phyloP scores from a whole-genome alignment of 1,140 invertebrate species.

The Drosophila ogumai region DNA sequence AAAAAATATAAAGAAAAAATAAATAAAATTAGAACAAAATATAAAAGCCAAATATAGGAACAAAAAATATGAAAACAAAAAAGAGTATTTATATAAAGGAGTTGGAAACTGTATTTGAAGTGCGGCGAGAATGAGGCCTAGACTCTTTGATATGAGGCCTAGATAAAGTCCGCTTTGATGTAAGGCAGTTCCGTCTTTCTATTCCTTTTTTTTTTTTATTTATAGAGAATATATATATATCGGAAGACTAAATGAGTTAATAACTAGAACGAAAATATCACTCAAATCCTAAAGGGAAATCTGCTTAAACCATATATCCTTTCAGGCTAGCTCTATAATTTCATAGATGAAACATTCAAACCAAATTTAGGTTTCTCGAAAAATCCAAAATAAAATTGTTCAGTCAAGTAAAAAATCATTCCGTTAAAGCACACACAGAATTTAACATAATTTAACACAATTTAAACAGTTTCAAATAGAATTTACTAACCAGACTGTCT shows the following conservation, averaged over 20 bases:
- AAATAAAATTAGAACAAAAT: too few relatives aligned
- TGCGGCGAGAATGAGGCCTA: slow-evolving; percentile 35
- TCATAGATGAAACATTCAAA: not conserved
- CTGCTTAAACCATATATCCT: not conserved
- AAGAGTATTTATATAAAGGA: not conserved
- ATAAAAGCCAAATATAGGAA: too few relatives aligned
- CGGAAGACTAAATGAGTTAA: slow-evolving; percentile 5
- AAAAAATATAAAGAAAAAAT: not conserved
- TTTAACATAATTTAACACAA: not conserved
- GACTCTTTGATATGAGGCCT: slow-evolving; percentile 42
- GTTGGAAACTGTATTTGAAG: not conserved
- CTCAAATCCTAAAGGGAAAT: not conserved
- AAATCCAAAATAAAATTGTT: not conserved
- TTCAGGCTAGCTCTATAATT: too few relatives aligned
- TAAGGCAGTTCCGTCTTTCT: slow-evolving; percentile 7
- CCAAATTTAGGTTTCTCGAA: not conserved
- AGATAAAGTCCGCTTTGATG: slow-evolving; percentile 62
- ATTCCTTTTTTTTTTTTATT: not conserved
- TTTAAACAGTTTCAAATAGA: too few relatives aligned
- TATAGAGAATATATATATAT: not conserved
- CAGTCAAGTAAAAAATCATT: not conserved
- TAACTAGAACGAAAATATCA: not conserved
- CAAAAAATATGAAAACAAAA: not conserved
- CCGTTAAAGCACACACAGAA: not conserved
- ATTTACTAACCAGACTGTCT: too few relatives aligned